Conservation (phyloP, 1,140 invertebrate species). For the Vanessa tameamea region DNA sequence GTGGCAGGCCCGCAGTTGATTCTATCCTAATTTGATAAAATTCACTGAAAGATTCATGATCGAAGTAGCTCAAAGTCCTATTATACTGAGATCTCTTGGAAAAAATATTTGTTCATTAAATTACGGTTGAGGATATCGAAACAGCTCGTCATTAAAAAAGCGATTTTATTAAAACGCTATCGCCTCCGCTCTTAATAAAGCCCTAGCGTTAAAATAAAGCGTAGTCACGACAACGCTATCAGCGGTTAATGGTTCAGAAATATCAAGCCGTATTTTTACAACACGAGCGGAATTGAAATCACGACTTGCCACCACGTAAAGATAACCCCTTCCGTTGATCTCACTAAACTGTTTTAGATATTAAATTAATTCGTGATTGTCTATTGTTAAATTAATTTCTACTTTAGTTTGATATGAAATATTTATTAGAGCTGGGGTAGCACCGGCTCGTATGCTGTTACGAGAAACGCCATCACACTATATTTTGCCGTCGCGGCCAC, state of each 20-base stretch:
- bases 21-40: too few species aligned
- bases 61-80: too few species aligned
- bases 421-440: neutral
- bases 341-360: conserved; percentile 16
- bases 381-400: neutral
- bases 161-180: neutral
- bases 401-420: neutral
- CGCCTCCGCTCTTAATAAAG: neutral
- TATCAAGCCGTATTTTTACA: conserved; percentile 36
- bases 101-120: too few species aligned
- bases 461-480: too few species aligned
- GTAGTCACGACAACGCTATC: conserved; percentile 42
- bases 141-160: neutral
- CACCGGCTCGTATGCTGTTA: neutral
- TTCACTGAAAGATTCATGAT: too few species aligned
- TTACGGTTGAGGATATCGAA: too few species aligned
- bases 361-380: conserved; percentile 2
- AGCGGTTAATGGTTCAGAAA: conserved; percentile 33
- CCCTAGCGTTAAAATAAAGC: neutral
- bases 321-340: conserved; percentile 28
- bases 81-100: too few species aligned
- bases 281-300: conserved; percentile 42
- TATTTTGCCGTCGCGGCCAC: too few species aligned
- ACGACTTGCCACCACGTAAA: conserved; percentile 38
- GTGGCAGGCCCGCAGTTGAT: too few species aligned